Evolutionary conservation across 35 echinoderm and acorn worm genomes (phyloP).

Genomic region (Apostichopus japonicus): DNA sequence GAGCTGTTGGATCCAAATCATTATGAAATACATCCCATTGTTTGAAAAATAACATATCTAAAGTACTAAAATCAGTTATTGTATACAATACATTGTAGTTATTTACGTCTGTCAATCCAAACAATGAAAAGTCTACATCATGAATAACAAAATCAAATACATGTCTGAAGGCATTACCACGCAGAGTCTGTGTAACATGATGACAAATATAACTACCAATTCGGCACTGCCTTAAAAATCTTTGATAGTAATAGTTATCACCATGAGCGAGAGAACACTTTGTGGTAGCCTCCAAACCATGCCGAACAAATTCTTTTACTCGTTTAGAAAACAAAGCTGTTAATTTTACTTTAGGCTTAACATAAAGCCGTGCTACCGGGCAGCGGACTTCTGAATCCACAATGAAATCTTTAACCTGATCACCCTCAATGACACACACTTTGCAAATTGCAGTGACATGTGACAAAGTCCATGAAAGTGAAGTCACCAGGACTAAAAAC

Average conservation of each 20-base stretch:
- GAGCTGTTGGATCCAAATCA: not conserved
- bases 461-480: not conserved
- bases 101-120: slow-evolving; percentile 18
- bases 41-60: slow-evolving; percentile 1
- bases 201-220: slow-evolving; percentile 11
- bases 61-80: not conserved
- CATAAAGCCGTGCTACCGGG: not conserved
- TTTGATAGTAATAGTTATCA: not conserved
- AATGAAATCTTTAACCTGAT: not conserved
- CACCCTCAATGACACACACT: not conserved
- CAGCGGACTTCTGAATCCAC: not conserved
- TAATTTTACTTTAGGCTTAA: not conserved
- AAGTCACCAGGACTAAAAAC: not conserved
- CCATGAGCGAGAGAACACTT: not conserved
- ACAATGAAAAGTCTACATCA: slow-evolving; percentile 16
- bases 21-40: slow-evolving; percentile 21
- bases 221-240: slow-evolving; percentile 9
- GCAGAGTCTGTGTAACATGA: not conserved
- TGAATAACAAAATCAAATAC: slow-evolving; percentile 1
- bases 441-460: not conserved
- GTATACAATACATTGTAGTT: not conserved
- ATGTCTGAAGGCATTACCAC: slow-evolving; percentile 22
- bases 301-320: not conserved
- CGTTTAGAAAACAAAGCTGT: not conserved
- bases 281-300: not conserved